These are phyloP conservation scores for Puffinus mauretanicus DNA, from an alignment of 2,113 vertebrate genomes.

Conservation along the genomic window DNA sequence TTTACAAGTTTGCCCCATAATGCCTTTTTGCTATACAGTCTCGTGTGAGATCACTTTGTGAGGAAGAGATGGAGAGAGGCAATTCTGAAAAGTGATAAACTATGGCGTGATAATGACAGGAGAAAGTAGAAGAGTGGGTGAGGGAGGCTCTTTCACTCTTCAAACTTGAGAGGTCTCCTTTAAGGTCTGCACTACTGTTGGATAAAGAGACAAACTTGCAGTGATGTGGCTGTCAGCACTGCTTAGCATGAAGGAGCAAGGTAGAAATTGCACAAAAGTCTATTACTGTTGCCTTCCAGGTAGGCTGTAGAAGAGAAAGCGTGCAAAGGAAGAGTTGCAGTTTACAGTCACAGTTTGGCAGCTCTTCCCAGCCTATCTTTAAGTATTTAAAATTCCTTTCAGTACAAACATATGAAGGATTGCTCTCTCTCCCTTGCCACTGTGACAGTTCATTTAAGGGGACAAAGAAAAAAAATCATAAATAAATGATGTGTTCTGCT, in stretches of 20 bases:
- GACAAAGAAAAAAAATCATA: conserved; percentile 35
- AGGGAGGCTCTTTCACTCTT: not conserved
- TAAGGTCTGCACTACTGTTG: not conserved
- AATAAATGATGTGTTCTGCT: not conserved
- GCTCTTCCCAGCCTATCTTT: conserved; percentile 36
- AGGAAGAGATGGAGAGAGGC: not conserved
- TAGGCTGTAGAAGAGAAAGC: not conserved
- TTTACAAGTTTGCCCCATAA: conserved; percentile 7
- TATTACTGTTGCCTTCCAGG: conserved; percentile 26
- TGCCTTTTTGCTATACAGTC: not conserved
- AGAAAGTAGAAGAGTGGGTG: not conserved
- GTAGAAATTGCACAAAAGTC: conserved; percentile 4
- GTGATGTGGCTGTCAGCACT: conserved; percentile 46
- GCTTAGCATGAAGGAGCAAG: not conserved
- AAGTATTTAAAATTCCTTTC: conserved; percentile 65
- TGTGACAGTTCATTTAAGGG: conserved; percentile 59
- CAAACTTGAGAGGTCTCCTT: conserved; percentile 19
- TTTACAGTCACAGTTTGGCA: conserved; percentile 51
- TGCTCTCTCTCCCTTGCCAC: conserved; percentile 15
- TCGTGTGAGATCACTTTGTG: not conserved
- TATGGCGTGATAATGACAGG: not conserved
- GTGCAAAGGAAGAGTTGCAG: not conserved
- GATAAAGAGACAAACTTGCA: conserved; percentile 51
- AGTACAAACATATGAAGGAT: conserved; percentile 49
- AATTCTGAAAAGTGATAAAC: conserved; percentile 15